Evolutionary conservation across 2,797 vertebrate species (phyloP), one percentile per base, ranked within the genome.

Genomic region (Pangasius larnaudii): DNA sequence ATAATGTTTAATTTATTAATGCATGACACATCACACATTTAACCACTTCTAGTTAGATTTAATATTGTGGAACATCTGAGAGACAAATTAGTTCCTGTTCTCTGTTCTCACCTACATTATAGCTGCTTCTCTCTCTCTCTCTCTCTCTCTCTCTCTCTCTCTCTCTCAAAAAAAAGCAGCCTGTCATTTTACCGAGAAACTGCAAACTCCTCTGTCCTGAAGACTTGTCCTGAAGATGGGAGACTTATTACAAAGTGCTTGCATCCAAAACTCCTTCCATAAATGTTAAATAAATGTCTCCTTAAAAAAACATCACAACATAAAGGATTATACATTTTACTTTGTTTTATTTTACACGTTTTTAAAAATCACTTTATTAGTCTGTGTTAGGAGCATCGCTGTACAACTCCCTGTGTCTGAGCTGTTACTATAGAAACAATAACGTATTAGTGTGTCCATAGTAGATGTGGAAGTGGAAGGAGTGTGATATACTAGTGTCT

Each of bases 351-450:
- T 46, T 46, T 46, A 46, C 36, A 22, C 2, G 39, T 36, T 8
- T 36, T 65, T 30, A 65, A 65, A 65, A 1, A 65, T n/a, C 27
- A 16, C 1, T 65, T 67, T 33, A 33, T 33, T 67, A 30, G 16
- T 22, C 69, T 16, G 36, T 2, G 1, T 74, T 74, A 27, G 22
- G 42, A 13, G 72, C 42, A 27, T 13, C 33, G 0, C 42, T 42
- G n/a, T 75, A 75, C 72, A 75, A 13, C 24, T 75, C 24, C 42
- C 13, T n/a, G 74, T 51, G 24, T 77, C 46, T n/a, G 11, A n/a
- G 72, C 72, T 51, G 74, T 51, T 77, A n/a, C 74, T 77, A 77
- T 77, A n/a, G 74, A n/a, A 77, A 77, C 42, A n/a, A 77, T 77
- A 77, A 75, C 6, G 6, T 36, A 36, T 39, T 19, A 63, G 63